Evolutionary conservation across 2,888 invertebrate species (phyloP).

Genomic region (Nemurella pictetii): DNA sequence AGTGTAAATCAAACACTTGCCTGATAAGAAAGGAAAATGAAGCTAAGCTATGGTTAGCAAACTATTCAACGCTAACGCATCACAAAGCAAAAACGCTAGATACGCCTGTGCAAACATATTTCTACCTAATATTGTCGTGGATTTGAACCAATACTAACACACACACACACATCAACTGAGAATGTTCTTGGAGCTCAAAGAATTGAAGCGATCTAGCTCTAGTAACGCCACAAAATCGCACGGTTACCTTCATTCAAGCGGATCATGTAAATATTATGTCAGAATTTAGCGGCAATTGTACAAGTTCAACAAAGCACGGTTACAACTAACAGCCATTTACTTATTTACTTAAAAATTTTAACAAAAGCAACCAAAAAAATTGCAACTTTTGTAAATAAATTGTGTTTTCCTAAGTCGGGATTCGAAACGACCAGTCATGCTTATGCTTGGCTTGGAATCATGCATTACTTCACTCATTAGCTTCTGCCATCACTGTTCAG

Average conservation of each 20-base stretch:
- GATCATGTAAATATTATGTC: not conserved
- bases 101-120: constrained; percentile 26
- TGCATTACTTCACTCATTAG: constrained; percentile 17
- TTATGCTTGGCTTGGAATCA: constrained; percentile 25
- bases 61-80: not conserved
- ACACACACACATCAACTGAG: constrained; percentile 10
- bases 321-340: not conserved
- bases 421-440: constrained; percentile 31
- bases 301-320: not conserved
- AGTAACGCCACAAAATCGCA: not conserved
- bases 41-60: not conserved
- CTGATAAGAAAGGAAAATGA: not conserved
- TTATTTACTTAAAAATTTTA: not conserved
- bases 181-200: not conserved
- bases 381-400: constrained; percentile 10
- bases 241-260: not conserved
- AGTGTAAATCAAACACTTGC: not conserved
- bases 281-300: not conserved
- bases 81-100: not conserved
- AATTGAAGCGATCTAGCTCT: not conserved
- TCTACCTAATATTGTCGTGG: constrained; percentile 25
- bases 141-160: constrained; percentile 29
- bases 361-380: not conserved
- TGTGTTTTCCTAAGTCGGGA: constrained; percentile 10
- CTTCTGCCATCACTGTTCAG: constrained; percentile 7